Base-by-base conservation (phyloP, 2,797 vertebrate species). In the Gadopsis marmoratus region DNA sequence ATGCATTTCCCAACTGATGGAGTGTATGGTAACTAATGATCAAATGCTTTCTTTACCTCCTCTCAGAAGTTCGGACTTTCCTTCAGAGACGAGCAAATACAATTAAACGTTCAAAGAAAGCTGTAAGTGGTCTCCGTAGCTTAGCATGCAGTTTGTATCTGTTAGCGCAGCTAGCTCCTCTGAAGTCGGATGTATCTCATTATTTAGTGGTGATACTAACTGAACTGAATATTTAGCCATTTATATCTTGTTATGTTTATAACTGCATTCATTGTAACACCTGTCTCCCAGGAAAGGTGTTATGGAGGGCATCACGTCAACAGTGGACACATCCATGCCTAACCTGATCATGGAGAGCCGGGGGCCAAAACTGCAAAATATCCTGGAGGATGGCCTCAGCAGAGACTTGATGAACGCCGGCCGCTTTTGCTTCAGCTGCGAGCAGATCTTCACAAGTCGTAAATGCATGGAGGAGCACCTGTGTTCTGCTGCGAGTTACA, bases 401-500 rank as follows among this genome's bases (percentile, higher is more conserved):
- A 73, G n/a, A 48, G 84, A 76, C 26, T 19, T 87, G 53, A 89
- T 86, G 69, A 64, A 81, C 4, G 72, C 80, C 0, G 86, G 82
- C 0, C 83, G 84, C 4, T 85, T 95, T 66, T 95, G 94, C 81
- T 94, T 93, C 73, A 91, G 89, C 83, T 95, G 94, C 51, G 93
- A 94, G 67, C 87, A 92, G 68, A 92, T 90, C 54, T 95, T 94
- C 79, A 80, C 87, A 7, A 87, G 84, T 69, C 82, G 86, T 16
- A 79, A 13, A 66, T 87, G 67, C 65, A 62, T 94, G 11, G 93
- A 95, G 61, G 90, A 93, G 14, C 94, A 95, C 2, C 2, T 56
- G 2, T 95, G 94, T 61, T 77, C 92, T 5, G 80, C 82, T 3
- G 78, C 86, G 1, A 90, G 72, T 68, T 87, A 84, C 88, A 94